Conservation (phyloP, 2,888 invertebrate genomes). For the Plebejus melissa region DNA sequence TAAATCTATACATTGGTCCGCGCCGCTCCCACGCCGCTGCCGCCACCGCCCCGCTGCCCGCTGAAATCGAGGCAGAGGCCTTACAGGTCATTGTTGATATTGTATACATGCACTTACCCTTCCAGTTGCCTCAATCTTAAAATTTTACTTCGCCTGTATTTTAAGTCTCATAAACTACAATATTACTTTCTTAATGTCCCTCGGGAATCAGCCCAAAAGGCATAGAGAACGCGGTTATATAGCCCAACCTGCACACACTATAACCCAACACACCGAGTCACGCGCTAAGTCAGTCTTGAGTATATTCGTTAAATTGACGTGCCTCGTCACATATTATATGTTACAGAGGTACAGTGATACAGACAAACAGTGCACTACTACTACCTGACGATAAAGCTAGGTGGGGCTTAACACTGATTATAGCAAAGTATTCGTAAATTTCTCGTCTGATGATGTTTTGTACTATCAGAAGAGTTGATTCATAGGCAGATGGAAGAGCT, state of each 20-base stretch:
- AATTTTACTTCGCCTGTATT: no score
- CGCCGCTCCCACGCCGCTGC: no score
- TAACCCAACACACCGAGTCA: conserved; percentile 39
- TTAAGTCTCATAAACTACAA: background rate
- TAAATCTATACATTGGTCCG: no score
- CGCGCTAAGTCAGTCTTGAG: conserved; percentile 69
- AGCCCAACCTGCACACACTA: conserved; percentile 9
- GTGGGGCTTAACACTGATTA: background rate
- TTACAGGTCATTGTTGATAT: background rate
- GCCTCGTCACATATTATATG: conserved; percentile 46
- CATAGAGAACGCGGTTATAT: background rate
- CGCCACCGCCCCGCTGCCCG: no score
- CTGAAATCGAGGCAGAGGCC: no score
- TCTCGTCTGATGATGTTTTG: no score
- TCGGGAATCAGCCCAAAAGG: background rate
- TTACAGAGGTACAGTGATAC: conserved; percentile 27
- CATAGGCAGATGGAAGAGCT: no score
- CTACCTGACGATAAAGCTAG: background rate
- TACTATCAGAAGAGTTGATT: no score
- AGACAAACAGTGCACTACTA: conserved; percentile 14
- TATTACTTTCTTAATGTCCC: background rate
- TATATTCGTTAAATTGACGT: conserved; percentile 70
- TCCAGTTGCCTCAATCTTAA: background rate
- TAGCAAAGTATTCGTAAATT: background rate
- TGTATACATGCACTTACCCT: background rate